Conservation (phyloP, 2,113 vertebrate species). For the Ceyx cyanopectus region DNA sequence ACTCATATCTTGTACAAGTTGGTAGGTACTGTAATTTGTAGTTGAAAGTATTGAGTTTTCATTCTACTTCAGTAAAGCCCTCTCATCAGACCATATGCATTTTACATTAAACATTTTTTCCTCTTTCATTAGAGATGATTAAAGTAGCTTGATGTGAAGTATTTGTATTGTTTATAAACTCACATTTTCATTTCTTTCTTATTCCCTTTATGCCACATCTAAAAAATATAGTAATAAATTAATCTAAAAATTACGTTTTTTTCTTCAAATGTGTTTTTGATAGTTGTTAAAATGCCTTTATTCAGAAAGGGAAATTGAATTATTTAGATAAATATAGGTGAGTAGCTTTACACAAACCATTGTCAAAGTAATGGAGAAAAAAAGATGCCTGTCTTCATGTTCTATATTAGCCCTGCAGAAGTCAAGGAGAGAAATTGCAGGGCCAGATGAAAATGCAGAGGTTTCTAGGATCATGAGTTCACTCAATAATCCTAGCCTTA, state of each 20-base stretch:
- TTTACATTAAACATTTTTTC: not conserved
- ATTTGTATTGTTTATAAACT: not conserved
- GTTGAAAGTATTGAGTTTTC: not conserved
- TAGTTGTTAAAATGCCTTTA: not conserved
- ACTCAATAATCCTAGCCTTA: not conserved
- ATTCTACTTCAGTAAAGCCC: not conserved
- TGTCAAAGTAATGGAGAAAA: not conserved
- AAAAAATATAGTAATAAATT: not conserved
- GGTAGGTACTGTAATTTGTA: slow-evolving; percentile 79
- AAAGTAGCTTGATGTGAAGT: not conserved
- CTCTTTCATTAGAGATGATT: not conserved
- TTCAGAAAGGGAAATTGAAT: not conserved
- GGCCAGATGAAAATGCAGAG: not conserved
- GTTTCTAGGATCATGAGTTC: not conserved
- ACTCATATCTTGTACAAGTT: slow-evolving; percentile 88
- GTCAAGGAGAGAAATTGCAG: not conserved
- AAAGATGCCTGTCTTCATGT: not conserved
- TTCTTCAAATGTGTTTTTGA: not conserved
- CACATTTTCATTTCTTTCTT: not conserved
- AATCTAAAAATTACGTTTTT: not conserved
- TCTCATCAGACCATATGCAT: not conserved
- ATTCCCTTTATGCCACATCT: not conserved
- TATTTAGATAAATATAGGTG: not conserved
- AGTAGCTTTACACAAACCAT: not conserved
- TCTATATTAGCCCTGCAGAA: not conserved